phyloP scores from a whole-genome alignment of 2,888 invertebrate species.

The Archips crataeganus region DNA sequence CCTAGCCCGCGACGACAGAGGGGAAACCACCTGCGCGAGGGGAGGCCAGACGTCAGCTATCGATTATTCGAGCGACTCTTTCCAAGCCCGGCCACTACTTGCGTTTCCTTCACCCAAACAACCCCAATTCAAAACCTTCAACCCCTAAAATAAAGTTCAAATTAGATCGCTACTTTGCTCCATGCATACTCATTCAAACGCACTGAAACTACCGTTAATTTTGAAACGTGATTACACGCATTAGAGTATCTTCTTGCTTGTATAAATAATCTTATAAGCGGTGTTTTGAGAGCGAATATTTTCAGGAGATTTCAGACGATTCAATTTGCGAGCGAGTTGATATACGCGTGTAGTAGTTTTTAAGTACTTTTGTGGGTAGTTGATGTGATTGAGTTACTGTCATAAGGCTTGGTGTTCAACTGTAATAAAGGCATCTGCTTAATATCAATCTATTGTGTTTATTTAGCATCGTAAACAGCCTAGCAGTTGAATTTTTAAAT shows the following conservation, averaged over 20 bases:
- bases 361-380: constrained; percentile 14
- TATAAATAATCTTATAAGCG: constrained; percentile 47
- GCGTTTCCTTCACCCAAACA: constrained; percentile 66
- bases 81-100: constrained; percentile 64
- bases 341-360: constrained; percentile 33
- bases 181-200: constrained; percentile 62
- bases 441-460: too few relatives aligned
- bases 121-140: constrained; percentile 61
- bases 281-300: constrained; percentile 67
- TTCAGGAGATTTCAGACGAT: constrained; percentile 70
- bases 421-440: too few relatives aligned
- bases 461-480: too few relatives aligned
- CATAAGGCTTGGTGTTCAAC: too few relatives aligned
- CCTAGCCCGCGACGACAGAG: constrained; percentile 59
- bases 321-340: constrained; percentile 55
- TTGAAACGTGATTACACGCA: constrained; percentile 52
- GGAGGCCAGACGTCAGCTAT: constrained; percentile 83
- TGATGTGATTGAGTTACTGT: background rate
- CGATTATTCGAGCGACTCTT: constrained; percentile 82
- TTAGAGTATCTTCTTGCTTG: constrained; percentile 55
- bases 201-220: constrained; percentile 47
- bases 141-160: constrained; percentile 53
- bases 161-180: constrained; percentile 47
- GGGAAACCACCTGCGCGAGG: constrained; percentile 69
- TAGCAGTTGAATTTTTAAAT: too few relatives aligned